A percentile compares a stretch with the other conserved stretches of the same genome.
phyloP scores from a whole-genome alignment of 2,113 vertebrate species.

The Puffinus mauretanicus region DNA sequence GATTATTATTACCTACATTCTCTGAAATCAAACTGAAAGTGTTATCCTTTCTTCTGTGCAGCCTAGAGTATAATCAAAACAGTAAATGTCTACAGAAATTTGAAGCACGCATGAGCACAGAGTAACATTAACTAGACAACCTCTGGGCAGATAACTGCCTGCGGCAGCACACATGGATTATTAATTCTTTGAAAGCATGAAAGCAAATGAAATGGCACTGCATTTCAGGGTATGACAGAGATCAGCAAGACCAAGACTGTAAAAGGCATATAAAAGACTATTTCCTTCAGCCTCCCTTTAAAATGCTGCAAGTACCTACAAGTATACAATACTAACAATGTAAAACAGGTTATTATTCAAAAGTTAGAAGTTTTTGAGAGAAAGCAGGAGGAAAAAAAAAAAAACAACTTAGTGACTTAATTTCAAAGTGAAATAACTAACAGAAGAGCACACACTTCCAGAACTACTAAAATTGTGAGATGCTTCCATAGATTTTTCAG shows the following conservation, averaged over 20 bases:
- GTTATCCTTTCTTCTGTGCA: background rate
- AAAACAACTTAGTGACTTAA: background rate
- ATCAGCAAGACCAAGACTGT: background rate
- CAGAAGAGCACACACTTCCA: background rate
- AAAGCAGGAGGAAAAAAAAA: background rate
- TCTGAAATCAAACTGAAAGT: constrained; percentile 18
- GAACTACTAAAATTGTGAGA: background rate
- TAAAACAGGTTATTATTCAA: background rate
- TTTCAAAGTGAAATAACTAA: background rate
- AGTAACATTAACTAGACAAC: background rate
- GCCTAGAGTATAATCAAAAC: background rate
- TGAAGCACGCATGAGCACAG: background rate
- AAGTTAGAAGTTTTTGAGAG: background rate
- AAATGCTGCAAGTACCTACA: background rate
- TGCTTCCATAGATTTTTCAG: background rate
- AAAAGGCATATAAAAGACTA: background rate
- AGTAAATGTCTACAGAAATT: background rate
- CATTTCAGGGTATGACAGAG: background rate
- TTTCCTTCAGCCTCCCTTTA: background rate
- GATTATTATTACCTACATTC: background rate
- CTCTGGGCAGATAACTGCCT: background rate
- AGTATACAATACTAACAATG: background rate
- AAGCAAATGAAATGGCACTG: background rate
- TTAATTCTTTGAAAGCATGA: constrained; percentile 3
- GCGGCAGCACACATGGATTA: background rate